These are phyloP conservation scores for Tineola bisselliella DNA, from an alignment of 2,888 invertebrate species.

Conservation along the genomic window DNA sequence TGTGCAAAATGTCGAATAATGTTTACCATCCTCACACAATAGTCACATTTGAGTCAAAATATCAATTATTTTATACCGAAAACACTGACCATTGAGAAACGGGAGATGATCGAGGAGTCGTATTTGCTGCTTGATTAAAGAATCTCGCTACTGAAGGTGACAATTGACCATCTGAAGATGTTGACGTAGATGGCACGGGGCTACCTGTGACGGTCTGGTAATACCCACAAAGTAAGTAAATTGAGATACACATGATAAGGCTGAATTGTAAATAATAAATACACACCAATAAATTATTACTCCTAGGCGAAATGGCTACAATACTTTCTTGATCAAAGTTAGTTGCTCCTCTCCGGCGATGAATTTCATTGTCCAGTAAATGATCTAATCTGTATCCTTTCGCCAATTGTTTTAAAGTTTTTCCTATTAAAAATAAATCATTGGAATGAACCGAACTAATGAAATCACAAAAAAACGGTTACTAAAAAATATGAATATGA, in stretches of 20 bases:
- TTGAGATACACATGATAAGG: no score
- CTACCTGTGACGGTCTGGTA: neutral
- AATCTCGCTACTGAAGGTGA: slow-evolving; percentile 58
- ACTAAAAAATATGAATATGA: neutral
- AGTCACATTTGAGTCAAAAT: neutral
- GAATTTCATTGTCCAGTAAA: slow-evolving; percentile 23
- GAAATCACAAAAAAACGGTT: neutral
- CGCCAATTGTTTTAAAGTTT: slow-evolving; percentile 50
- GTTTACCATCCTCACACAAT: no score
- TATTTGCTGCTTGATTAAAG: slow-evolving; percentile 42
- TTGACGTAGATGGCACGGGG: slow-evolving; percentile 17
- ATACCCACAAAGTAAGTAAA: neutral
- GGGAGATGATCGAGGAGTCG: slow-evolving; percentile 30
- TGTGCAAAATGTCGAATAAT: no score
- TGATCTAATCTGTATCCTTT: slow-evolving; percentile 48
- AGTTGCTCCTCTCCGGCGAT: neutral
- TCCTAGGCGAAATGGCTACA: neutral
- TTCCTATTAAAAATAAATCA: slow-evolving; percentile 30
- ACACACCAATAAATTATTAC: neutral
- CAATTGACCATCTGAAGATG: slow-evolving; percentile 31
- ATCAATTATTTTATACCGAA: neutral
- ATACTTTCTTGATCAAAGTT: neutral
- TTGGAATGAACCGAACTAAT: neutral
- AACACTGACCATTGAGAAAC: slow-evolving; percentile 21
- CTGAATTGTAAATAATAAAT: neutral